Conservation (phyloP, 92 coral and sea anemone genomes). For the Meandrina meandrites region DNA sequence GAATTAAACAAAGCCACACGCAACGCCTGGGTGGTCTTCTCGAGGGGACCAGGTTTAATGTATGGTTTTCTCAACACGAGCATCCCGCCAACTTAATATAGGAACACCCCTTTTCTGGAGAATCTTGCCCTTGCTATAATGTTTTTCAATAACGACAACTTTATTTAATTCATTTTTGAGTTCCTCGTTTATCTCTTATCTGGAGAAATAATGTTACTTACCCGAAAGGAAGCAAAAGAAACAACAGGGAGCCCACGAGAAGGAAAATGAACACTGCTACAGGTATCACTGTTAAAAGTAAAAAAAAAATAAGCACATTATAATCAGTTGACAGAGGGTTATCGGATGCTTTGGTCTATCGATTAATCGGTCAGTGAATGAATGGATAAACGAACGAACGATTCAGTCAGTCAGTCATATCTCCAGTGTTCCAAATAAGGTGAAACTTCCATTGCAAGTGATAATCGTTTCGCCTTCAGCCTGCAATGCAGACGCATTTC, state of each 20-base stretch:
- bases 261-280: slow-evolving; percentile 17
- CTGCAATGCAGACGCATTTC: too few relatives aligned
- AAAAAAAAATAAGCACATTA: background rate
- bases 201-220: background rate
- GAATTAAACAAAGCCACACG: too few relatives aligned
- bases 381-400: too few relatives aligned
- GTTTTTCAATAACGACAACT: background rate
- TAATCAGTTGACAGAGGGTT: background rate
- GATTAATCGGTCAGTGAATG: background rate
- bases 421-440: too few relatives aligned
- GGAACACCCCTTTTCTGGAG: background rate
- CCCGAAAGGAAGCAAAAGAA: slow-evolving; percentile 30
- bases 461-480: too few relatives aligned
- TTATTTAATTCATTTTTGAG: background rate
- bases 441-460: too few relatives aligned
- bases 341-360: background rate
- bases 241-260: slow-evolving; percentile 13
- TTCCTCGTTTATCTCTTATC: background rate
- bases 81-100: too few relatives aligned
- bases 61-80: too few relatives aligned
- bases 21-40: too few relatives aligned
- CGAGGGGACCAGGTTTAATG: too few relatives aligned
- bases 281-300: background rate
- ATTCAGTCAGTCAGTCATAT: too few relatives aligned
- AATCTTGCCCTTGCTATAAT: background rate